Evolutionary conservation across 2,113 vertebrate species (phyloP).

Genomic region (Numenius arquata): DNA sequence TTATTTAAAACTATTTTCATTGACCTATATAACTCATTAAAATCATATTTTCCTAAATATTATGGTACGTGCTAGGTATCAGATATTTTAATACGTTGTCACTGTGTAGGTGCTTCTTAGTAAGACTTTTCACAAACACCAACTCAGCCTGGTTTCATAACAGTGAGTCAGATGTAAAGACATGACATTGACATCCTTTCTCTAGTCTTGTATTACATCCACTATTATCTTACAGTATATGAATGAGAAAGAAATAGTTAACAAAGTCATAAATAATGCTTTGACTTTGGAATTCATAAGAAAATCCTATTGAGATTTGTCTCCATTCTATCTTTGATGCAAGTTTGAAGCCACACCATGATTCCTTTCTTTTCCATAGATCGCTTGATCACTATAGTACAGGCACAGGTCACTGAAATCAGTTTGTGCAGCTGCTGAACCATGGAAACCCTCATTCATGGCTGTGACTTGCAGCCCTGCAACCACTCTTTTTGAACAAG

Average conservation of each 20-base stretch:
- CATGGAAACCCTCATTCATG: background rate
- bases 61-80: accelerated
- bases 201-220: background rate
- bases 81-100: background rate
- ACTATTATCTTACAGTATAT: background rate
- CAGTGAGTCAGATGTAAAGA: background rate
- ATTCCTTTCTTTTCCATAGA: background rate
- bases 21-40: background rate
- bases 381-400: background rate
- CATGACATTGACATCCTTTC: background rate
- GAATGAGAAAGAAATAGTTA: background rate
- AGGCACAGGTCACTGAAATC: background rate
- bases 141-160: background rate
- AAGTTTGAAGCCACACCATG: background rate
- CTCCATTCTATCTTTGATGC: background rate
- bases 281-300: background rate
- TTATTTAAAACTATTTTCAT: background rate
- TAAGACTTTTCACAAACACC: background rate
- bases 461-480: background rate
- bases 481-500: background rate
- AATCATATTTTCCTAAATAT: background rate
- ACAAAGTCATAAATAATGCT: background rate
- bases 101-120: background rate
- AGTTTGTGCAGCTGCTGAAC: background rate
- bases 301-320: background rate